Evolutionary conservation across 1,140 invertebrate species (phyloP).

Genomic region (Bombus ignitus): DNA sequence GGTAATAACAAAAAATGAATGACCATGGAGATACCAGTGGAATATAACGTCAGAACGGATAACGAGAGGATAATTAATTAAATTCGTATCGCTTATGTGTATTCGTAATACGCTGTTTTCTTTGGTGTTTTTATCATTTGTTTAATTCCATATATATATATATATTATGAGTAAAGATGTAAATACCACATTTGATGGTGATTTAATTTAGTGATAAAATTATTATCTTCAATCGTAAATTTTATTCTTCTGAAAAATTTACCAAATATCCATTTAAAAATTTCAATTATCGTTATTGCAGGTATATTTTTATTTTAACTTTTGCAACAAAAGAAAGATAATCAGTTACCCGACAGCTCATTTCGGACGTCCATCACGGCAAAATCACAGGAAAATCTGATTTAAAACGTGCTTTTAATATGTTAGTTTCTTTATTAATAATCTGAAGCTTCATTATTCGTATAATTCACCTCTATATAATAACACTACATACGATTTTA

Average conservation of each 20-base stretch:
- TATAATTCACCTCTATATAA: neutral
- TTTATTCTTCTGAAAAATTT: neutral
- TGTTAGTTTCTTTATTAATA: neutral
- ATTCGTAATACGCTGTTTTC: neutral
- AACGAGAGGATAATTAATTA: constrained; percentile 14
- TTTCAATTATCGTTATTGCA: too few species aligned
- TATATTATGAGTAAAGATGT: neutral
- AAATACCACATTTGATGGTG: neutral
- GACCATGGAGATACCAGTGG: neutral
- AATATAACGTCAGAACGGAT: constrained; percentile 4
- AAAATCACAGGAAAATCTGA: neutral
- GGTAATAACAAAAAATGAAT: neutral
- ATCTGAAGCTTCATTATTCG: neutral
- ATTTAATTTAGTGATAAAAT: neutral
- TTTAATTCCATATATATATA: too few species aligned
- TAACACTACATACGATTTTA: neutral
- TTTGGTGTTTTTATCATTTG: neutral
- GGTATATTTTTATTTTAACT: neutral
- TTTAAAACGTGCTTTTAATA: neutral
- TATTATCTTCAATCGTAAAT: neutral
- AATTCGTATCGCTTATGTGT: neutral
- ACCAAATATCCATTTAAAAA: too few species aligned
- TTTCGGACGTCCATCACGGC: neutral
- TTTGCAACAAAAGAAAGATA: neutral
- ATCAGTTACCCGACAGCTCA: neutral